A percentile compares a stretch with the other conserved stretches of the same genome.
phyloP scores from a whole-genome alignment of 2,888 invertebrate genomes.

The Muscina levida region DNA sequence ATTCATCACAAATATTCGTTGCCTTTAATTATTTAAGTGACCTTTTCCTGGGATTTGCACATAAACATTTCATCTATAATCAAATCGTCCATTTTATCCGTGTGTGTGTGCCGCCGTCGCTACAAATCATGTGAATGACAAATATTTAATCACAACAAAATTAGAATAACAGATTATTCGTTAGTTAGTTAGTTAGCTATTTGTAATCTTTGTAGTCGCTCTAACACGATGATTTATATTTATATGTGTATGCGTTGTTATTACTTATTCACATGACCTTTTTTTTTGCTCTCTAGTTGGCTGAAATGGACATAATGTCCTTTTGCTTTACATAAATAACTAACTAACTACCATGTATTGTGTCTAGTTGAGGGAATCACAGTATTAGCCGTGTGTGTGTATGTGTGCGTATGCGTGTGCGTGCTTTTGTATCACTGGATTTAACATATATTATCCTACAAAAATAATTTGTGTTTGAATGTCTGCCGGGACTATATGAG shows the following conservation, averaged over 20 bases:
- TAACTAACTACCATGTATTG: too few relatives aligned
- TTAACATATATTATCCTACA: too few relatives aligned
- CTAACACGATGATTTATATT: too few relatives aligned
- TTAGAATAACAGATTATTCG: background rate
- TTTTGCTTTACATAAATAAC: background rate
- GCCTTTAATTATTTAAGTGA: too few relatives aligned
- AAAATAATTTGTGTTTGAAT: background rate
- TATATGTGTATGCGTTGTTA: background rate
- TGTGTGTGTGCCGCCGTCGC: background rate
- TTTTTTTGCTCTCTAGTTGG: constrained; percentile 9
- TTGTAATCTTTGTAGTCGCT: too few relatives aligned
- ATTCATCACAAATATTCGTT: too few relatives aligned
- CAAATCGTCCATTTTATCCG: too few relatives aligned
- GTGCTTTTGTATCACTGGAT: too few relatives aligned
- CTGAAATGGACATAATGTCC: constrained; percentile 28
- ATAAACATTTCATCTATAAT: too few relatives aligned
- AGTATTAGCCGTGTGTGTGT: background rate
- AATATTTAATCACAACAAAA: constrained; percentile 31
- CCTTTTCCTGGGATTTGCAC: too few relatives aligned
- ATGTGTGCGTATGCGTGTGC: background rate
- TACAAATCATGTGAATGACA: constrained; percentile 27
- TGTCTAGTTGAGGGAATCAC: too few relatives aligned
- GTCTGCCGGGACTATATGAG: constrained; percentile 8
- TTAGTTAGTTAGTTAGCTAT: too few relatives aligned
- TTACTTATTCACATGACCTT: constrained; percentile 24